phyloP scores from a whole-genome alignment of 2,888 invertebrate species.

The Phragmatobia fuliginosa region DNA sequence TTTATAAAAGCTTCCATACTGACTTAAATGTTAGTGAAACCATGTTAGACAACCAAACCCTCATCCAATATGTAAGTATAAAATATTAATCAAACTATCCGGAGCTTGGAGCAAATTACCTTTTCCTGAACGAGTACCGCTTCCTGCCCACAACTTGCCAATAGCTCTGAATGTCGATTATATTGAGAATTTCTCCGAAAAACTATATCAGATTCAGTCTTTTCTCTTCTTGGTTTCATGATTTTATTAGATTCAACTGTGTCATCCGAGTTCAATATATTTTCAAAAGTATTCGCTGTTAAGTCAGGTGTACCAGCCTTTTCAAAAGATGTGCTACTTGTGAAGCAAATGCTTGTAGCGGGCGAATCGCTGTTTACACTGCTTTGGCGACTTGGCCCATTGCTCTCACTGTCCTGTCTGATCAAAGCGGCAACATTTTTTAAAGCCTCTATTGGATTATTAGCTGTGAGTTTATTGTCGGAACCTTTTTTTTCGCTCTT shows the following conservation, averaged over 20 bases:
- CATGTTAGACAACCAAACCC: conserved; percentile 79
- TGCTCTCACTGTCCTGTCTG: conserved; percentile 75
- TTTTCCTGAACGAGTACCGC: conserved; percentile 85
- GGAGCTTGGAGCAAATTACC: conserved; percentile 82
- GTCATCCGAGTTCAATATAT: conserved; percentile 53
- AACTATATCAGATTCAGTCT: conserved; percentile 95
- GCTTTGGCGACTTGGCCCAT: conserved; percentile 75
- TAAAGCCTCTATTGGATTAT: conserved; percentile 78
- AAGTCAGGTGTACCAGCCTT: conserved; percentile 75
- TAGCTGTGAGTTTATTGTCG: conserved; percentile 66
- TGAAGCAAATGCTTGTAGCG: conserved; percentile 75
- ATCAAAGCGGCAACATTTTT: conserved; percentile 79
- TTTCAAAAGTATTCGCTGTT: conserved; percentile 72
- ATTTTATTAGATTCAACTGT: conserved; percentile 68
- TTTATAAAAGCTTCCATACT: conserved; percentile 63
- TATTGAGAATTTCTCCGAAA: conserved; percentile 87
- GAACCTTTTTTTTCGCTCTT: conserved; percentile 65
- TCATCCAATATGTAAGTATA: conserved; percentile 78
- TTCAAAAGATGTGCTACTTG: conserved; percentile 72
- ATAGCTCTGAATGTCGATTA: conserved; percentile 77
- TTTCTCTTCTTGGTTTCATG: conserved; percentile 92
- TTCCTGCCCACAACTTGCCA: conserved; percentile 82
- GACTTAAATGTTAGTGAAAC: conserved; percentile 68
- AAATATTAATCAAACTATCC: conserved; percentile 80
- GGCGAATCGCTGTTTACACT: conserved; percentile 80